Evolutionary conservation across 2,797 vertebrate species (phyloP), one percentile per base, ranked within the genome.

Genomic region (Apogon hyalosoma): DNA sequence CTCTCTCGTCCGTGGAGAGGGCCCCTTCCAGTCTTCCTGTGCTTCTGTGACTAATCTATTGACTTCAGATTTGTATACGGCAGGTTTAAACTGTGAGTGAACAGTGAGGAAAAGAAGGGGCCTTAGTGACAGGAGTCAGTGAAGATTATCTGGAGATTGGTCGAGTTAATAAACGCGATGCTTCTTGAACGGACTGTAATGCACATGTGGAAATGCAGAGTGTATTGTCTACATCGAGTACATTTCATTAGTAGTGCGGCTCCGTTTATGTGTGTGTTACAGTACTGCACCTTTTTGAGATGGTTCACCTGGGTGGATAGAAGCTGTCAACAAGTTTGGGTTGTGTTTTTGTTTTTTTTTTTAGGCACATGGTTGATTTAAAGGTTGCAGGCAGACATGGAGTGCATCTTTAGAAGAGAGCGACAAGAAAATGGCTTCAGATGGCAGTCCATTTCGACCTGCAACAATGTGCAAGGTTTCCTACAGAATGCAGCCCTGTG

Each of bases 351-450:
- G 70, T 78, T 79, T 64, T 80, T 84, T 52, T 76, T 69, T 74
- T 41, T 80, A 91, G 90, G 90, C 91, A 92, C 89, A 77, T 43
- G 80, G 89, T 87, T 79, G 77, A 84, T 79, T 83, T 87, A 65
- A 80, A 77, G 65, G 85, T 77, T 84, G 85, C 85, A 90, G 85
- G 76, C 63, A 82, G 80, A 88, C 69, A 80, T 79, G 87, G 75
- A 89, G 76, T 65, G 84, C 56, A 57, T 56, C 63, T 69, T 53
- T 42, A 60, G 12, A 63, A 0, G 0, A 40, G 41, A 59, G 36
- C 19, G 68, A 45, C 50, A 48, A 71, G 50, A 59, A 74, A 67
- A 84, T 67, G 68, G 72, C 72, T 82, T 76, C 10, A 49, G 1
- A 5, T 19, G 2, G 46, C 75, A 60, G 70, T 88, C 90, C 86